phyloP scores from a whole-genome alignment of 1,140 invertebrate genomes.

The Drosophila auraria region DNA sequence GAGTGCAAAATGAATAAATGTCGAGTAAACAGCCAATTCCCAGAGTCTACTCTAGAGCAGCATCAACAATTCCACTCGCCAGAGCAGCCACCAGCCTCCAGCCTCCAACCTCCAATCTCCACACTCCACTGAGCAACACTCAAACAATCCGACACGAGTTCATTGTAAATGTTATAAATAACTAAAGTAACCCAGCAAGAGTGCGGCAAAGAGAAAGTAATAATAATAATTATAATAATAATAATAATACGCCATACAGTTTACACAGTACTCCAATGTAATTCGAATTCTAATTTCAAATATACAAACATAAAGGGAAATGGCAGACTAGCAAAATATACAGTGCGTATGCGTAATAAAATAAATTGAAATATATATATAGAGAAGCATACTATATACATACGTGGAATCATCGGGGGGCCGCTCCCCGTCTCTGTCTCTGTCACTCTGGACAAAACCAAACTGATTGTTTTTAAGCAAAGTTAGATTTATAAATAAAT shows the following conservation, averaged over 20 bases:
- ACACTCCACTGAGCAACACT: constrained; percentile 3
- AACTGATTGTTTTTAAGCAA: constrained; percentile 80
- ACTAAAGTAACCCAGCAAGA: constrained; percentile 67
- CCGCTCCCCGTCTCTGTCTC: constrained; percentile 46
- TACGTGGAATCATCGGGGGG: constrained; percentile 37
- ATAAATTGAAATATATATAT: constrained; percentile 58
- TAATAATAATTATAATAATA: constrained; percentile 45
- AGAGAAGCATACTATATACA: constrained; percentile 27
- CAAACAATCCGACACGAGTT: constrained; percentile 65
- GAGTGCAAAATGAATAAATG: constrained; percentile 78
- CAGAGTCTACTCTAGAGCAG: constrained; percentile 19
- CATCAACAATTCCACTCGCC: constrained; percentile 19
- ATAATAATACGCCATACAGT: constrained; percentile 55
- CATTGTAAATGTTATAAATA: constrained; percentile 82
- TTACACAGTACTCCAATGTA: constrained; percentile 62
- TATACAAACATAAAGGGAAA: constrained; percentile 51
- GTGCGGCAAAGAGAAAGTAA: constrained; percentile 26
- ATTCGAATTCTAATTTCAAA: constrained; percentile 68
- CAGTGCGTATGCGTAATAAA: constrained; percentile 72
- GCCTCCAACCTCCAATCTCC: neutral
- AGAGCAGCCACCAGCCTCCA: neutral
- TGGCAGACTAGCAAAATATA: constrained; percentile 78
- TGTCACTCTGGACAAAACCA: constrained; percentile 67
- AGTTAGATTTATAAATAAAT: constrained; percentile 61
- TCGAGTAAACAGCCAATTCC: constrained; percentile 50